Evolutionary conservation across 2,797 vertebrate species (phyloP).

Genomic region (Pitangus sulphuratus): DNA sequence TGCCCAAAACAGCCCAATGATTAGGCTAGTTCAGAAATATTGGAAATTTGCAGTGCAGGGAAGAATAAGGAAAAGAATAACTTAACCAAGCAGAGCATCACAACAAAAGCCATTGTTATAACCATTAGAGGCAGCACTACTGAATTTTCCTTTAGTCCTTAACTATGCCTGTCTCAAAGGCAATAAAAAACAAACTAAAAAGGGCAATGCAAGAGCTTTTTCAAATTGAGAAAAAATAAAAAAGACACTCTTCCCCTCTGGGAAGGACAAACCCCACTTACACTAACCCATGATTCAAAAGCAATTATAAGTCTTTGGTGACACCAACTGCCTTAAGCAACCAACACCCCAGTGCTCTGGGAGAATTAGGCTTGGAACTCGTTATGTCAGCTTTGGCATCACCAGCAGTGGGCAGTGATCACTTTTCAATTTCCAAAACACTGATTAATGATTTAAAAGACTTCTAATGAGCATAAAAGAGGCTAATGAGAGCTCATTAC

Average conservation of each 20-base stretch:
- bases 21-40: not conserved
- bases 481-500: not conserved
- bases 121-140: not conserved
- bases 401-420: not conserved
- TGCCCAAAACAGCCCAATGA: not conserved
- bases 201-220: not conserved
- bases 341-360: slow-evolving; percentile 20
- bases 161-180: not conserved
- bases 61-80: not conserved
- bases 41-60: not conserved
- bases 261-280: not conserved
- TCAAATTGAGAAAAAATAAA: not conserved
- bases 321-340: slow-evolving; percentile 29
- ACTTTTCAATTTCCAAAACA: not conserved
- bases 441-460: not conserved
- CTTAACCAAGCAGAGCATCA: not conserved
- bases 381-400: not conserved
- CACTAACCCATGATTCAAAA: slow-evolving; percentile 22
- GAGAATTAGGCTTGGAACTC: not conserved
- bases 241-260: not conserved
- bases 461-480: not conserved
- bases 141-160: not conserved
- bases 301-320: slow-evolving; percentile 31
- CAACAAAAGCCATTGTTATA: not conserved
- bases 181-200: not conserved